These are phyloP conservation scores for Iguana delicatissima DNA, from an alignment of 2,797 vertebrate species.

Conservation along the genomic window DNA sequence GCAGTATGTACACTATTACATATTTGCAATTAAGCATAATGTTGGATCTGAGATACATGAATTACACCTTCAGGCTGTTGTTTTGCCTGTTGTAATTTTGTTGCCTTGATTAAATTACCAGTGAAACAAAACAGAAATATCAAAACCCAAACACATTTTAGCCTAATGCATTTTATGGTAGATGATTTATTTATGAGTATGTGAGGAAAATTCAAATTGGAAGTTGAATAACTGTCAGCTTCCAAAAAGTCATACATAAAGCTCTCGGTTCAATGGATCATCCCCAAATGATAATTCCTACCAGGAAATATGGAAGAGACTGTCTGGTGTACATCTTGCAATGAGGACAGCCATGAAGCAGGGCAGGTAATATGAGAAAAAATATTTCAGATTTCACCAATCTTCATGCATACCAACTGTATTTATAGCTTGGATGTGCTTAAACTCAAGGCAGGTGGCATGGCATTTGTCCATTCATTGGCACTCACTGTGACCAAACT, in stretches of 20 bases:
- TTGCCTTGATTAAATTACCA: conserved; percentile 72
- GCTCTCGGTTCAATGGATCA: neutral
- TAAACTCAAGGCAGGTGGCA: neutral
- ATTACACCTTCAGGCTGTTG: conserved; percentile 64
- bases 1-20: conserved; percentile 35
- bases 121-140: conserved; percentile 57
- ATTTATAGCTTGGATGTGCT: neutral
- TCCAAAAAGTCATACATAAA: neutral
- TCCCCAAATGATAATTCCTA: neutral
- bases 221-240: neutral
- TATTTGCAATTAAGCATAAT: conserved; percentile 45
- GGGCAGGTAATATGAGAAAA: neutral
- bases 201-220: conserved; percentile 11
- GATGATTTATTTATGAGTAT: conserved; percentile 37
- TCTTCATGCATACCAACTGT: neutral
- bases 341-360: neutral
- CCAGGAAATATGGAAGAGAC: no score
- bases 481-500: neutral
- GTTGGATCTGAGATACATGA: conserved; percentile 50
- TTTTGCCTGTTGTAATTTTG: conserved; percentile 59
- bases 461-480: neutral
- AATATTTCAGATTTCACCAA: neutral
- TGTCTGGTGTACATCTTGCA: neutral
- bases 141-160: conserved; percentile 58
- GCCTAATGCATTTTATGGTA: conserved; percentile 39